A percentile compares a stretch with the other conserved stretches of the same genome.
These are phyloP conservation scores for Camarhynchus parvulus DNA, from an alignment of 2,113 vertebrate species.

Conservation along the genomic window DNA sequence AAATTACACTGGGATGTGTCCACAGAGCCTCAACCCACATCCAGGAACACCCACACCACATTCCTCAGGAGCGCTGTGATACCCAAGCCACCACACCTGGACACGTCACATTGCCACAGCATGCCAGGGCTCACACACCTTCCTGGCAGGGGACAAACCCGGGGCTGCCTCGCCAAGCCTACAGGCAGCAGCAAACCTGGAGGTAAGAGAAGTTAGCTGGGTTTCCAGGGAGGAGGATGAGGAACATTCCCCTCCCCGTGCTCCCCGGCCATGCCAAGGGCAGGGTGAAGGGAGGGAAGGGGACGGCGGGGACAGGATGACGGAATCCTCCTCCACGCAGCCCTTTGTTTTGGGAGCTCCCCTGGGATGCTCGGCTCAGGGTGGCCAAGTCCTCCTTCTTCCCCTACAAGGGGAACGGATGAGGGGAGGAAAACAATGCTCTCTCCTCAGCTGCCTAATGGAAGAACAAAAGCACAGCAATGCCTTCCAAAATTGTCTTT, in stretches of 20 bases:
- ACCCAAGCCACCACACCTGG: accelerated
- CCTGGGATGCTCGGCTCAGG: background rate
- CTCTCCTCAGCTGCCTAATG: slow-evolving; percentile 10
- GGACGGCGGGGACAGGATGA: background rate
- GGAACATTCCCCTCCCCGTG: background rate
- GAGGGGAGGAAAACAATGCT: slow-evolving; percentile 49
- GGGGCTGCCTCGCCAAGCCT: background rate
- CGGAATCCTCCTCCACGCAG: background rate
- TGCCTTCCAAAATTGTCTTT: slow-evolving; percentile 53
- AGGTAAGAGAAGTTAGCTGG: accelerated
- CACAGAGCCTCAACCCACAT: background rate
- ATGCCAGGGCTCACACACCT: background rate
- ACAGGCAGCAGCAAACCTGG: background rate
- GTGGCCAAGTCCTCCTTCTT: slow-evolving; percentile 45
- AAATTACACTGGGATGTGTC: accelerated
- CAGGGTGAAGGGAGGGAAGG: background rate
- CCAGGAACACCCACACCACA: background rate
- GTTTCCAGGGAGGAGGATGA: background rate
- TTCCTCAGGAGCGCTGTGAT: background rate
- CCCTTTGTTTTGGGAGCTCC: slow-evolving; percentile 32
- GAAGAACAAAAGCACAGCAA: slow-evolving; percentile 39
- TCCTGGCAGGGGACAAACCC: background rate
- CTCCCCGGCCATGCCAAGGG: background rate
- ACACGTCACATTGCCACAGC: accelerated
- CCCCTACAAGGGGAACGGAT: slow-evolving; percentile 40